phyloP scores from a whole-genome alignment of 2,113 vertebrate species.

The Chaetorhynchus papuensis region DNA sequence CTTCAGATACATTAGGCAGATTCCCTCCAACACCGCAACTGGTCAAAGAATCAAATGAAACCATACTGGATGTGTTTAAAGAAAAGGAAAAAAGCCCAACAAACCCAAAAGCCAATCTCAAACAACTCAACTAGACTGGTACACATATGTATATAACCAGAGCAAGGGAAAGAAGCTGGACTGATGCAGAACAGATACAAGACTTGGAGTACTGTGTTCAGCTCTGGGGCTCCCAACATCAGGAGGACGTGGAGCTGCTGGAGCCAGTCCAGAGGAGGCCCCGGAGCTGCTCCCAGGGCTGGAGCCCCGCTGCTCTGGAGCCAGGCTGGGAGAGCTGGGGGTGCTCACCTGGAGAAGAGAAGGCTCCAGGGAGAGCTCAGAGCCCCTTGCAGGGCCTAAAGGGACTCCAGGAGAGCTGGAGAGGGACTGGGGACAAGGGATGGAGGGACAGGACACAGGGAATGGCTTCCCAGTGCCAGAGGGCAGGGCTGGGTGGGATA shows the following conservation, averaged over 20 bases:
- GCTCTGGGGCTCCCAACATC: not conserved
- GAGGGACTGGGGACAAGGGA: not conserved
- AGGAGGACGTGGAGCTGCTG: not conserved
- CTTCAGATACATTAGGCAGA: not conserved
- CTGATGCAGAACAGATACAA: not conserved
- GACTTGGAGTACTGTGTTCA: not conserved
- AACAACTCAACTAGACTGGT: not conserved
- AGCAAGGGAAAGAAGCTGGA: not conserved
- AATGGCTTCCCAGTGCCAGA: not conserved
- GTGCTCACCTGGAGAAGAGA: not conserved
- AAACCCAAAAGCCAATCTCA: not conserved
- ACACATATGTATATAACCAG: not conserved
- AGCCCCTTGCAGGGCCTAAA: not conserved
- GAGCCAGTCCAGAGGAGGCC: not conserved
- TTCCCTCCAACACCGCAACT: not conserved
- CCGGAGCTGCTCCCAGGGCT: rapidly evolving
- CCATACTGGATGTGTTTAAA: not conserved
- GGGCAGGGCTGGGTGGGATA: not conserved
- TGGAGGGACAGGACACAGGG: not conserved
- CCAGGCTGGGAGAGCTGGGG: not conserved
- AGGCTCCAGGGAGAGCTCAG: not conserved
- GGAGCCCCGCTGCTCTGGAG: not conserved
- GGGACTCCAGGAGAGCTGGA: not conserved
- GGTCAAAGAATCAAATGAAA: not conserved
- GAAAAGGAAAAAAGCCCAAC: not conserved